Base-by-base conservation (phyloP, 2,113 vertebrate species). In the Galemys pyrenaicus region DNA sequence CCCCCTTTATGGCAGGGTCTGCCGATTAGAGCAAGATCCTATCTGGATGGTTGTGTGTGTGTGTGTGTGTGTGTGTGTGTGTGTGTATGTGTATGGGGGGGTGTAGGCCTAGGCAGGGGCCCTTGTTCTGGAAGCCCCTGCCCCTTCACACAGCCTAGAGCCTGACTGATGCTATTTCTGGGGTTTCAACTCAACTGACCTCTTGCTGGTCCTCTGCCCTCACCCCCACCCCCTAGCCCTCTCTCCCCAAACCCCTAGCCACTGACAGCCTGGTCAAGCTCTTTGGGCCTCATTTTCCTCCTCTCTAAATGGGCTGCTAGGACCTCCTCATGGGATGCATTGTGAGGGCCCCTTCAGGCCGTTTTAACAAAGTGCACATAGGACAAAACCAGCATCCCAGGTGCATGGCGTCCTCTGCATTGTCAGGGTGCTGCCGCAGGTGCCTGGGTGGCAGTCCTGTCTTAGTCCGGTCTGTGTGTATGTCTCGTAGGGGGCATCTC, bases 1-100 rank as follows among this genome's bases (percentile, higher is more conserved):
- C 41, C 41, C 73, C 35, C 54, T 97, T 93, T 88, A 94, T 74
- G 89, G 92, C 10, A 4, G 39, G 49, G 51, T 44, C 84, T 89
- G 68, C 68, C 2, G 87, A 13, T 9, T 49, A 51, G 73, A 90
- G 78, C 37, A 54, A 80, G 73, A 62, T 94, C n/a, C 79, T 94
- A 35, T 95, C 70, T 28, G 41, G 62, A 6, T 30, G 51, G 60
- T 30, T 75, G 49, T 65, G 2, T 4, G 74, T 68, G 8, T 12
- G 73, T 54, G 12, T 19, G 6, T 19, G 51, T 17, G 51, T 54
- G 51, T 54, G 49, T 51, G 49, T 51, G 56, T 16, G 68, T 58
- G 12, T 51, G 15, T 51, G 15, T 51, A 12, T 54, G 51, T 54
- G 20, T 22, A 15, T 22, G 28, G 28, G 28, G 10, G 60, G 60